These are phyloP conservation scores for Phataginus tetradactyla DNA, from an alignment of 2,797 vertebrate species.

Conservation along the genomic window DNA sequence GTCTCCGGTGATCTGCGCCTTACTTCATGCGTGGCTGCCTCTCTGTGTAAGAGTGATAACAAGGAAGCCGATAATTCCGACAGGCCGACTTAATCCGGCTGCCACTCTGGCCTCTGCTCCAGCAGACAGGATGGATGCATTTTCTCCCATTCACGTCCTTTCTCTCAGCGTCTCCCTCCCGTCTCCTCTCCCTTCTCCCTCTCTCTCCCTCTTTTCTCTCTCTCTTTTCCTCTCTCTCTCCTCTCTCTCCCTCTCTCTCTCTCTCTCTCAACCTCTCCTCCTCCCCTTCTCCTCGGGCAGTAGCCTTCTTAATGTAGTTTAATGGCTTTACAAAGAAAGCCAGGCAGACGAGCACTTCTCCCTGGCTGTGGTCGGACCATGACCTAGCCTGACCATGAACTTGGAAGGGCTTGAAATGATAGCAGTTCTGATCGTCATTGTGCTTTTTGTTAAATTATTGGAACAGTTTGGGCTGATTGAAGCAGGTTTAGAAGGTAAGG, in stretches of 20 bases:
- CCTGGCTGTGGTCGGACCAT: constrained; percentile 89
- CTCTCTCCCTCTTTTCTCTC: no score
- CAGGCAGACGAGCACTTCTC: constrained; percentile 84
- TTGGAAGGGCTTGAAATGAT: constrained; percentile 99
- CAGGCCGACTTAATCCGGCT: constrained; percentile 76
- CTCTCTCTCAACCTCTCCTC: constrained; percentile 75
- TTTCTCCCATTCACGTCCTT: constrained; percentile 53
- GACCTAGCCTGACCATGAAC: constrained; percentile 95
- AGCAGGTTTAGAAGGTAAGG: constrained; percentile 95
- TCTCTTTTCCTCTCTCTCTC: not conserved
- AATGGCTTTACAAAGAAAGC: constrained; percentile 89
- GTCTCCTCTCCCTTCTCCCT: constrained; percentile 66
- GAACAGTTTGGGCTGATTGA: constrained; percentile 98
- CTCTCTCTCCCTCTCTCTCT: not conserved
- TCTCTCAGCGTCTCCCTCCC: not conserved
- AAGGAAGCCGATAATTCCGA: constrained; percentile 78
- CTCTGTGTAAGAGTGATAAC: constrained; percentile 79
- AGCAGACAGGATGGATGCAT: constrained; percentile 76
- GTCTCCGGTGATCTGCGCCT: constrained; percentile 70
- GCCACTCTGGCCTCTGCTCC: constrained; percentile 81
- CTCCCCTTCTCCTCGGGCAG: constrained; percentile 83
- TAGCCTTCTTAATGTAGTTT: constrained; percentile 89
- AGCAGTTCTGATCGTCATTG: constrained; percentile 95
- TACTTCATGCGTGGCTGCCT: constrained; percentile 70
- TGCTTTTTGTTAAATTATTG: constrained; percentile 97